Base-by-base conservation (phyloP, 2,888 invertebrate species). In the Eudemis profundana region DNA sequence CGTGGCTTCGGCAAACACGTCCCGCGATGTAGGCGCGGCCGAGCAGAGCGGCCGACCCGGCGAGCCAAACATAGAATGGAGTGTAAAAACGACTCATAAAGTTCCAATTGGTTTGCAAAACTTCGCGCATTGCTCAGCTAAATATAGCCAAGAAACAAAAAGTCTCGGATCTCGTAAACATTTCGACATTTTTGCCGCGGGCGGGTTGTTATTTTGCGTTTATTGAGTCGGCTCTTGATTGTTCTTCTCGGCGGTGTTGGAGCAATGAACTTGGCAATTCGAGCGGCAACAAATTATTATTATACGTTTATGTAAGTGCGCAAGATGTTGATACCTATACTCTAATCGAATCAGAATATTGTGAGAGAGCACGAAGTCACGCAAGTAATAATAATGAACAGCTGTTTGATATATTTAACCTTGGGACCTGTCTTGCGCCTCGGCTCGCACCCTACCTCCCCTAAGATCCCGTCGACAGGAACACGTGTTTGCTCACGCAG, bases 401-500 rank as follows among this genome's bases (percentile, higher is more conserved):
- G 83, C 81, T 84, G 84, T 80, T 78, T 69, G 68, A 62, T 70
- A 70, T 70, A 72, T 76, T 53, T 53, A 84, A 79, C 84, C 82
- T 85, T 84, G 82, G 76, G 74, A 87, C 84, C 84, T 87, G 85
- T 85, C 78, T 73, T 70, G 50, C 42, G 65, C 72, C 72, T 72
- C 68, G 64, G 72, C 74, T 77, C 71, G 29, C 47, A 81, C 81
- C 81, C 83, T 81, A 85, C 84, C 83, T 82, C 74, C 73, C 71
- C 62, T 60, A 72, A 68, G 75, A 78, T 74, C 29, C 59, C 59
- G 36, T 36, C 74, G 76, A 78, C 78, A 73, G 77, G 74, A 77
- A 84, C 88, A 89, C 83, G 84, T 89, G 87, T 83, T 77, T 74
- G 82, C 84, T 79, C 88, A 87, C 76, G 87, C 87, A 76, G 73